A percentile compares a stretch with the other conserved stretches of the same genome.
Conservation (phyloP, 1,140 invertebrate species). For the Varroa destructor region DNA sequence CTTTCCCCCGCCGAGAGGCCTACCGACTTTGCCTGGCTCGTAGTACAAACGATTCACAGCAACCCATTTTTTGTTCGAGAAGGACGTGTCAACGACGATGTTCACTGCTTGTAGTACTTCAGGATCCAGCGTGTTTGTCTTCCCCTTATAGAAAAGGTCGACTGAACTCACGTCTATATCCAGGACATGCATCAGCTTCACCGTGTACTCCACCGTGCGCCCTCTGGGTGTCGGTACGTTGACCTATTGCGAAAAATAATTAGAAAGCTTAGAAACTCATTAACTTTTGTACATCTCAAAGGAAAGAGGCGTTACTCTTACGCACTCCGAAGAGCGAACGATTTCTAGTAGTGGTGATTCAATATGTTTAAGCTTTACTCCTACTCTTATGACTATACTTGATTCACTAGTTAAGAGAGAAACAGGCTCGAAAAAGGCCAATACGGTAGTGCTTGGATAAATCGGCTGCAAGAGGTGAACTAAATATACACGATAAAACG, state of each 20-base stretch:
- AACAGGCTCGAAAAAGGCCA: too few relatives aligned
- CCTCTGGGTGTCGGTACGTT: background rate
- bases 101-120: conserved; percentile 13
- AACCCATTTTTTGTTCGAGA: background rate
- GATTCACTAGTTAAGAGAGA: too few relatives aligned
- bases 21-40: background rate
- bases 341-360: background rate
- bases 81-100: conserved; percentile 2
- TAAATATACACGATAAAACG: too few relatives aligned
- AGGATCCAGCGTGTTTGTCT: background rate
- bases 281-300: background rate
- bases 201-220: background rate
- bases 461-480: too few relatives aligned
- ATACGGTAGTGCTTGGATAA: too few relatives aligned
- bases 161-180: background rate
- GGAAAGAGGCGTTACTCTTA: background rate
- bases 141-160: background rate
- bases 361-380: background rate
- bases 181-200: background rate
- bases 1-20: background rate
- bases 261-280: background rate
- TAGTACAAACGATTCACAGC: conserved; percentile 8
- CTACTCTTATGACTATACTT: background rate
- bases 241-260: background rate
- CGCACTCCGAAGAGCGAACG: background rate